Conservation (phyloP, 2,113 vertebrate genomes). For the Tylochromis polylepis region DNA sequence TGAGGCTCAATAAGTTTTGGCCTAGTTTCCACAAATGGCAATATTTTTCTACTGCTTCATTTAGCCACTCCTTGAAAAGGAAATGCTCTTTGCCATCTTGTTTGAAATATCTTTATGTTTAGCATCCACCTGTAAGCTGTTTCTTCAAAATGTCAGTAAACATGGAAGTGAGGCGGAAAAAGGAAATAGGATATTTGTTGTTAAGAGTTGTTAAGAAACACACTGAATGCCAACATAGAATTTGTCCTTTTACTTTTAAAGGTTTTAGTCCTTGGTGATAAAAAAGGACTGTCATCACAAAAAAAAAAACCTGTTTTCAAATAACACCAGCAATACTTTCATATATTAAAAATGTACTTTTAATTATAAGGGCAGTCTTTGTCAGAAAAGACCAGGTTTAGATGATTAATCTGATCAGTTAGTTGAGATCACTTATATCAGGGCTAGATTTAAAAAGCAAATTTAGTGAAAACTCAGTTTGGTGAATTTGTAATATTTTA, state of each 20-base stretch:
- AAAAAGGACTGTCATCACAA: neutral
- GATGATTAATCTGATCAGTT: too few relatives aligned
- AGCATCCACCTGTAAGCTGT: slow-evolving; percentile 1
- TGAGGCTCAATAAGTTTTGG: slow-evolving; percentile 33
- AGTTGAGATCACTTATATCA: too few relatives aligned
- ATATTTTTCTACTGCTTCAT: slow-evolving; percentile 10
- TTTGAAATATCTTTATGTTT: slow-evolving; percentile 25
- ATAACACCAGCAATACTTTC: neutral
- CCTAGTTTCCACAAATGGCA: slow-evolving; percentile 46
- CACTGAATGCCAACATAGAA: neutral
- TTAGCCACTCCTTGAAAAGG: neutral
- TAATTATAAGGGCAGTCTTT: neutral
- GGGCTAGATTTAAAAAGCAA: too few relatives aligned
- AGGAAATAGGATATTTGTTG: neutral
- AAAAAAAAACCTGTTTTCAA: neutral
- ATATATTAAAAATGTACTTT: neutral
- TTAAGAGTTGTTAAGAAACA: neutral
- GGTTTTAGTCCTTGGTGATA: neutral
- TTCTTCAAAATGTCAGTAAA: slow-evolving; percentile 21
- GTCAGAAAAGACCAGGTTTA: too few relatives aligned
- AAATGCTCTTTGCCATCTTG: neutral
- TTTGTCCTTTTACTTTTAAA: neutral
- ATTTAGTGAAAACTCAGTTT: too few relatives aligned
- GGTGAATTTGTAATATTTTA: too few relatives aligned
- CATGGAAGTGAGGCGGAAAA: neutral